Conservation (phyloP, 2,888 invertebrate genomes). For the Microplitis deprimator region DNA sequence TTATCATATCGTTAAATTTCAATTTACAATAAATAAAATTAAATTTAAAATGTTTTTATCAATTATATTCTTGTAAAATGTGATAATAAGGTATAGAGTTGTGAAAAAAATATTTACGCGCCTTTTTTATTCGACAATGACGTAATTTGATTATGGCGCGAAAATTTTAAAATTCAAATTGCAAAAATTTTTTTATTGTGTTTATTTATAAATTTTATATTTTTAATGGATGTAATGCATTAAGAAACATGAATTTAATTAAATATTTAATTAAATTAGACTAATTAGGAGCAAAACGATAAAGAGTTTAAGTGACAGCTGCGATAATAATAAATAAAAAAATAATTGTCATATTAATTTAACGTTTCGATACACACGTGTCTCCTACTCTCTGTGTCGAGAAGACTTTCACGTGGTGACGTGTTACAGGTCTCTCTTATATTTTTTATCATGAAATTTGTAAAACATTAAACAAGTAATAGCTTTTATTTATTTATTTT, state of each 20-base stretch:
- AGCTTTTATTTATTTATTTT: too few relatives aligned
- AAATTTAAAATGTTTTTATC: neutral
- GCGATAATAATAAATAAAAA: constrained; percentile 2
- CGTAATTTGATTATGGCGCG: constrained; percentile 4
- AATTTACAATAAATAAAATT: too few relatives aligned
- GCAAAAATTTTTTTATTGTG: constrained; percentile 14
- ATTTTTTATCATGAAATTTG: constrained; percentile 17
- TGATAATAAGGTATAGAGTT: neutral
- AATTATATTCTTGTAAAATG: neutral
- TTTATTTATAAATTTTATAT: constrained; percentile 1
- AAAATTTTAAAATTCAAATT: neutral
- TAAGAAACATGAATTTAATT: neutral
- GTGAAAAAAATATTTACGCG: constrained; percentile 14
- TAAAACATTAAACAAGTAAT: neutral
- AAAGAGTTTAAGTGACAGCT: constrained; percentile 11
- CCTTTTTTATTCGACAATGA: neutral
- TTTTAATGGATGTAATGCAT: neutral
- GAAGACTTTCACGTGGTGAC: constrained; percentile 59
- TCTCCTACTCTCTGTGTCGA: constrained; percentile 32
- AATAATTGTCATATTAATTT: constrained; percentile 41
- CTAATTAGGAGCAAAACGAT: constrained; percentile 23
- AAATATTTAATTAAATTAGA: constrained; percentile 30
- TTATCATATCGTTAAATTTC: too few relatives aligned
- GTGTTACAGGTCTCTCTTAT: constrained; percentile 42
- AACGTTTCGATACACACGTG: constrained; percentile 43